Percentiles rank a stretch among this genome's conserved stretches.
Evolutionary conservation across 2,888 invertebrate species (phyloP).

Genomic region (Imbricaverruca yamaguchii): DNA sequence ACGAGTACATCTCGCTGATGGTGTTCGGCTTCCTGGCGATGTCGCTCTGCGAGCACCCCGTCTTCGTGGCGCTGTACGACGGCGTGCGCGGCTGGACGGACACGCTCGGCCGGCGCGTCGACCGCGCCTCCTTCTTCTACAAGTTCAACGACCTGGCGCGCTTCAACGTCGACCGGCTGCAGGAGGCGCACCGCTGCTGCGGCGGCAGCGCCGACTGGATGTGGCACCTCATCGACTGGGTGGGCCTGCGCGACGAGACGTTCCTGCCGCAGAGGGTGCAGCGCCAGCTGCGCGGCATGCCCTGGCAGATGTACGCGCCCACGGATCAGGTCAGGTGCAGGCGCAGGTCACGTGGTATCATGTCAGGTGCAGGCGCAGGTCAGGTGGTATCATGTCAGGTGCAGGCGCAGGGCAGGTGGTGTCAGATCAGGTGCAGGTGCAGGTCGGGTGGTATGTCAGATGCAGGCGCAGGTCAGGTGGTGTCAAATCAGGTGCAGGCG

Average conservation of each 20-base stretch:
- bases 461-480: no score
- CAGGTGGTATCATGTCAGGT: background rate
- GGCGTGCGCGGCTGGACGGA: background rate
- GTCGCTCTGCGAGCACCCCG: background rate
- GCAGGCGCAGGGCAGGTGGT: no score
- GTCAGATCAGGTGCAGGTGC: background rate
- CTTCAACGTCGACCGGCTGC: background rate
- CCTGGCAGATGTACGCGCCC: background rate
- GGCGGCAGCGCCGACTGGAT: background rate
- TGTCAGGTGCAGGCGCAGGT: no score
- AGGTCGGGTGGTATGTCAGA: no score
- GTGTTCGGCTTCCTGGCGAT: background rate
- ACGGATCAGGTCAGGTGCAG: background rate
- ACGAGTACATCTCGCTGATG: slow-evolving; percentile 2
- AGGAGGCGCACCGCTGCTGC: background rate
- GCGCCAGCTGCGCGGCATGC: background rate
- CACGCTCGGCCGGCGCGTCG: background rate
- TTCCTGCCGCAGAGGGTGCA: background rate
- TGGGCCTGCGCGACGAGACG: background rate
- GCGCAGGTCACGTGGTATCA: no score
- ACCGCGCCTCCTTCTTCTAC: background rate
- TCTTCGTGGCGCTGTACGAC: background rate
- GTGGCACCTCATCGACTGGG: slow-evolving; percentile 14
- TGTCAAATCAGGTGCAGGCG: background rate
- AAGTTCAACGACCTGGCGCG: slow-evolving; percentile 1